Percentiles rank a stretch among this genome's conserved stretches.
phyloP scores from a whole-genome alignment of 2,888 invertebrate species.

The Hemistola chrysoprasaria region DNA sequence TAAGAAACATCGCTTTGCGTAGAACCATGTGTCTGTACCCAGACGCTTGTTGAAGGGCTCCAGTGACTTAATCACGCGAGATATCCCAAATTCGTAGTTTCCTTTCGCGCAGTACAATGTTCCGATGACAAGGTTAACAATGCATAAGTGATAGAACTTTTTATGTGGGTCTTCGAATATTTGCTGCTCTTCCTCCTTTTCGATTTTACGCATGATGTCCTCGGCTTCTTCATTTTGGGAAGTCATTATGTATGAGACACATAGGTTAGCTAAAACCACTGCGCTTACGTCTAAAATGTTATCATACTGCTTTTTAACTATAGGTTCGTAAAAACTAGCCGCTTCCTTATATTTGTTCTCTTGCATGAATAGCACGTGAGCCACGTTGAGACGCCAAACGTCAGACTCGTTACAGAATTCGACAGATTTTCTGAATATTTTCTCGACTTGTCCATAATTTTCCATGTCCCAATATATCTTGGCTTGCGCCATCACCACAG shows the following conservation, averaged over 20 bases:
- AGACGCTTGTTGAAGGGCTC: constrained; percentile 97
- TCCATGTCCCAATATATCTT: constrained; percentile 99
- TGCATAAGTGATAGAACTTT: constrained; percentile 97
- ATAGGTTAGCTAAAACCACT: constrained; percentile 98
- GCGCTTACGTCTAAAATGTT: constrained; percentile 97
- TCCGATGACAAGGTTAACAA: constrained; percentile 99
- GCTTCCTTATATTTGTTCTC: constrained; percentile 99
- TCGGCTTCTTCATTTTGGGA: constrained; percentile 99
- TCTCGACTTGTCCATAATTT: constrained; percentile 97
- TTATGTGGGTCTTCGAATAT: constrained; percentile 96
- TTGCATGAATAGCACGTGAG: constrained; percentile 99
- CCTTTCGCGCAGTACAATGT: constrained; percentile 99
- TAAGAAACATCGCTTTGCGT: constrained; percentile 97
- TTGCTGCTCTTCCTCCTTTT: constrained; percentile 97
- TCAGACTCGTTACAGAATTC: constrained; percentile 99
- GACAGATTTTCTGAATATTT: constrained; percentile 97
- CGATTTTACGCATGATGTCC: constrained; percentile 98
- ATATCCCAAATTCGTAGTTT: constrained; percentile 99
- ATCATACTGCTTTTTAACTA: constrained; percentile 96
- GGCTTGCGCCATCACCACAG: constrained; percentile 99
- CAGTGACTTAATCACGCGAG: constrained; percentile 97
- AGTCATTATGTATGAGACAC: constrained; percentile 99
- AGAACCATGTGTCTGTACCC: constrained; percentile 99
- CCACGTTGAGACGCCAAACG: constrained; percentile 98
- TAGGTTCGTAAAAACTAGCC: constrained; percentile 98